Conservation (phyloP, 1,140 invertebrate species). For the Drosophila eugracilis region DNA sequence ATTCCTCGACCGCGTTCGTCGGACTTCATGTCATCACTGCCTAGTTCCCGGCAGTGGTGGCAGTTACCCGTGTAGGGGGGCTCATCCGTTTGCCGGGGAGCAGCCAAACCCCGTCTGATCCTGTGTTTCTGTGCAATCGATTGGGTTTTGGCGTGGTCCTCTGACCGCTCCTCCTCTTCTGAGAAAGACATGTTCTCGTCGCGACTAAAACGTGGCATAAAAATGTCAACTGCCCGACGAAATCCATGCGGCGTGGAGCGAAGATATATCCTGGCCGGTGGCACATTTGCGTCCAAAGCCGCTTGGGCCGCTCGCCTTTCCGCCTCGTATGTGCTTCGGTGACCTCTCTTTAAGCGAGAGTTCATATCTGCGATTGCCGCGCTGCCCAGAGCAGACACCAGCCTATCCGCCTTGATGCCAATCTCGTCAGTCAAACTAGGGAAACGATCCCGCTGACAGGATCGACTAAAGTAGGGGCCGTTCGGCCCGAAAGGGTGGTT, state of each 20-base stretch:
- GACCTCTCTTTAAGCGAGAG: slow-evolving; percentile 15
- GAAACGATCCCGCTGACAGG: slow-evolving; percentile 26
- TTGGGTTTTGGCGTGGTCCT: too few species aligned
- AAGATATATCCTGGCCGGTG: slow-evolving; percentile 33
- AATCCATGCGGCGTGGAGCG: slow-evolving; percentile 3
- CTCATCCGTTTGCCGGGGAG: too few species aligned
- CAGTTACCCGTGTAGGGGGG: too few species aligned
- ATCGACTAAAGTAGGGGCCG: slow-evolving; percentile 38
- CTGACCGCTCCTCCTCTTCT: not conserved
- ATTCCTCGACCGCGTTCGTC: too few species aligned
- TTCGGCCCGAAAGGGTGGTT: slow-evolving; percentile 16
- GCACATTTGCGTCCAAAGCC: slow-evolving; percentile 14
- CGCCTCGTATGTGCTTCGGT: not conserved
- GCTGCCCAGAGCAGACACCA: too few species aligned
- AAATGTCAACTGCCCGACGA: slow-evolving; percentile 43
- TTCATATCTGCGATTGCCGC: slow-evolving; percentile 32
- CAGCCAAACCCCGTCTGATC: too few species aligned
- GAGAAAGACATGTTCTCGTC: not conserved
- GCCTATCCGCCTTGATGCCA: too few species aligned
- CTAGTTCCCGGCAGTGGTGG: too few species aligned
- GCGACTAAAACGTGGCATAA: slow-evolving; percentile 8
- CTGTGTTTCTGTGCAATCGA: too few species aligned
- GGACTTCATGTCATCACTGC: too few species aligned
- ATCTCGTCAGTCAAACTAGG: too few species aligned
- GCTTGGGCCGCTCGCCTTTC: slow-evolving; percentile 15